A percentile compares a stretch with the other conserved stretches of the same genome.
phyloP scores from a whole-genome alignment of 2,797 vertebrate species.

The Pantherophis alleghaniensis region DNA sequence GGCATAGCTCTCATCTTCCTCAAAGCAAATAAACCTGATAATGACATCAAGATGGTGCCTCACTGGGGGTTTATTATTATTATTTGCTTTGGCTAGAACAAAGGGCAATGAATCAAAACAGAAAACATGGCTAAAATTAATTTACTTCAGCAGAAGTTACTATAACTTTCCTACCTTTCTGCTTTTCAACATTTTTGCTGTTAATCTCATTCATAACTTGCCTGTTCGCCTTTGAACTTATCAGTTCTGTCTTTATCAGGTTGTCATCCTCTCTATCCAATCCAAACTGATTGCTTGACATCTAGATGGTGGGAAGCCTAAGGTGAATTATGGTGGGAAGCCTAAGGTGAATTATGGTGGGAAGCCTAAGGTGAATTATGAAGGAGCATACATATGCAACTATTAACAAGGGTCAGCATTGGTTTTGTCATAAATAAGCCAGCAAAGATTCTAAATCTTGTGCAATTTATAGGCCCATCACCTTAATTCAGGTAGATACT shows the following conservation, averaged over 20 bases:
- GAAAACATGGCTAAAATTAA: neutral
- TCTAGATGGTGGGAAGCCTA: neutral
- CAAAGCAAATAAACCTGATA: neutral
- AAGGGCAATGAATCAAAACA: neutral
- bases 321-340: neutral
- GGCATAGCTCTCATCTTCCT: neutral
- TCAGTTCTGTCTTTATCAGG: neutral
- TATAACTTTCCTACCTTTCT: neutral
- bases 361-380: neutral
- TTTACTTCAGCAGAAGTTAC: neutral
- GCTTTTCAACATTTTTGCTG: neutral
- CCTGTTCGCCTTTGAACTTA: neutral
- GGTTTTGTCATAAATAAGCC: neutral
- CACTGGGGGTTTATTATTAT: neutral
- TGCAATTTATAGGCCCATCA: neutral
- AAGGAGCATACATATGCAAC: neutral
- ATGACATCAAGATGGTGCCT: neutral
- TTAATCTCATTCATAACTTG: neutral
- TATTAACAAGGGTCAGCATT: neutral
- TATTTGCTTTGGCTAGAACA: neutral
- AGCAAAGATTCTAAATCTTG: neutral
- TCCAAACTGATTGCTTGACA: neutral
- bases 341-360: neutral
- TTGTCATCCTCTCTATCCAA: neutral
- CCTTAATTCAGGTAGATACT: neutral